Conservation (phyloP, 2,888 invertebrate genomes). For the Panzeria rudis region DNA sequence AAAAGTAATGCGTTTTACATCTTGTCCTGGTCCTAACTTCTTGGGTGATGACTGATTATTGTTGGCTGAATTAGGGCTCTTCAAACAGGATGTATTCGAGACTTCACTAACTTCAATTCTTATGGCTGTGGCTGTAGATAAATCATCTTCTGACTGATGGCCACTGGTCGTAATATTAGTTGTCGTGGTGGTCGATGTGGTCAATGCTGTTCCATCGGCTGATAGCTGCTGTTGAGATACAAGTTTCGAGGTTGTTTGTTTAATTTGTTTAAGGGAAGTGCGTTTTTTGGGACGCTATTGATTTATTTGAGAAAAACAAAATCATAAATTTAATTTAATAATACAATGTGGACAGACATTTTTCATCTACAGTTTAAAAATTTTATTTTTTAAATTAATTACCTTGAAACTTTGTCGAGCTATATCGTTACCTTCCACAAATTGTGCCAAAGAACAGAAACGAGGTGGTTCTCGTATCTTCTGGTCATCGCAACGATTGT, state of each 20-base stretch:
- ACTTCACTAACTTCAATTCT: constrained; percentile 79
- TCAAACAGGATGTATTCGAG: constrained; percentile 71
- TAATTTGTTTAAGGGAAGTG: constrained; percentile 79
- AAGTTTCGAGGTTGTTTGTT: constrained; percentile 78
- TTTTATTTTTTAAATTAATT: too few species aligned
- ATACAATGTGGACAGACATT: constrained; percentile 27
- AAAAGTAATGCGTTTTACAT: constrained; percentile 84
- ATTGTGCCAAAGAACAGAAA: constrained; percentile 89
- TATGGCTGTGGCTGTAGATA: constrained; percentile 78
- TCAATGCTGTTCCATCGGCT: constrained; percentile 74
- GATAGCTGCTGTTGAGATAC: constrained; percentile 81
- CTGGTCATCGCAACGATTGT: constrained; percentile 84
- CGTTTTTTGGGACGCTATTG: constrained; percentile 81
- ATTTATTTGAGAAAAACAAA: constrained; percentile 44
- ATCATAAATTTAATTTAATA: constrained; percentile 51
- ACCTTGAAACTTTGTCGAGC: constrained; percentile 90
- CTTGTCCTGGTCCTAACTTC: constrained; percentile 80
- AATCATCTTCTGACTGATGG: constrained; percentile 77
- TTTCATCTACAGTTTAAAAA: neutral
- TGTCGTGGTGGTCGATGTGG: constrained; percentile 74
- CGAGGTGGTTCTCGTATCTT: constrained; percentile 86
- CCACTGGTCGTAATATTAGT: constrained; percentile 55
- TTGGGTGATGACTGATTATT: constrained; percentile 76
- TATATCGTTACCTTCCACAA: constrained; percentile 88
- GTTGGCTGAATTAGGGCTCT: constrained; percentile 43